phyloP scores from a whole-genome alignment of 1,140 invertebrate genomes.

The Tachypleus tridentatus region DNA sequence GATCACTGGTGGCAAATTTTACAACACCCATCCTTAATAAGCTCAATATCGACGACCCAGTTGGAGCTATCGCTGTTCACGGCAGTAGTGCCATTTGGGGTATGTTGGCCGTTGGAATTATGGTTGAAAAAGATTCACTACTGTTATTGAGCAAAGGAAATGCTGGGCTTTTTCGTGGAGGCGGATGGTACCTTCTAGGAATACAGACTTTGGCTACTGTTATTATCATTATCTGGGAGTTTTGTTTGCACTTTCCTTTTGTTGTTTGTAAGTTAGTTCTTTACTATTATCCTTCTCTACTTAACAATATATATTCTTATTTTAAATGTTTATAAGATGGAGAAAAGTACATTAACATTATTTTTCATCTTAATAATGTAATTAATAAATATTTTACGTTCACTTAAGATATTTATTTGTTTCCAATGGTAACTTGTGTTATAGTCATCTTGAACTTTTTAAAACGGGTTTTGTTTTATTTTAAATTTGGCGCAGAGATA shows the following conservation, averaged over 20 bases:
- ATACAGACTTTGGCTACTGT: constrained; percentile 25
- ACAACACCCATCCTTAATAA: constrained; percentile 58
- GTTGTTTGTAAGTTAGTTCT: constrained; percentile 9
- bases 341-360: no score
- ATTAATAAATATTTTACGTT: no score
- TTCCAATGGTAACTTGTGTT: no score
- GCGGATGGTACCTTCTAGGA: constrained; percentile 25
- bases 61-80: constrained; percentile 78
- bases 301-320: no score
- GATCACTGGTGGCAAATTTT: constrained; percentile 54
- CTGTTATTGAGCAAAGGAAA: constrained; percentile 61
- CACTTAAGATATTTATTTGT: no score
- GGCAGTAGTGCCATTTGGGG: constrained; percentile 43
- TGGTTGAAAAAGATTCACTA: constrained; percentile 70
- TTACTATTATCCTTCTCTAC: no score
- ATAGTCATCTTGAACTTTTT: no score
- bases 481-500: no score
- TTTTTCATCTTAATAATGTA: no score
- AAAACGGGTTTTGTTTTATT: no score
- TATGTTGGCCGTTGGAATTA: constrained; percentile 73
- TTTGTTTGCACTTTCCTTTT: constrained; percentile 13
- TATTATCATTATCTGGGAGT: constrained; percentile 24
- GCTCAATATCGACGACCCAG: constrained; percentile 74
- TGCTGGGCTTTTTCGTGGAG: constrained; percentile 60
- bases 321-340: no score